Base-by-base conservation (phyloP, 2,888 invertebrate genomes). In the Yponomeuta evonymella region DNA sequence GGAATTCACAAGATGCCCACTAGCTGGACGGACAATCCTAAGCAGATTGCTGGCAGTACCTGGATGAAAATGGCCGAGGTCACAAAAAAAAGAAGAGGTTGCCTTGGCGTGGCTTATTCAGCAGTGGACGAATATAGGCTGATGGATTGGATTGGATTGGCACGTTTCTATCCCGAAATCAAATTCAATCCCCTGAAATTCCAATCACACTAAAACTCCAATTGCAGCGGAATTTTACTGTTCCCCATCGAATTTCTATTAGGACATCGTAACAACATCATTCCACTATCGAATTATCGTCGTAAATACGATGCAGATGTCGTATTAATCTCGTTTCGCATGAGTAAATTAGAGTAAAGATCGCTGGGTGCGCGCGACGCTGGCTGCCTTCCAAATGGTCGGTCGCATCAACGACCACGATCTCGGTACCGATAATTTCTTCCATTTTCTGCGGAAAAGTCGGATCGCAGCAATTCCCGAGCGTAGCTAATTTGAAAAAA, bases 291-390 rank as follows among this genome's bases (percentile, higher is more conserved):
- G 67, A 48, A 51, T 68, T 68, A 86, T 68, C 68, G 68, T 51
- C 51, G 68, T 68, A 48, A 68, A 85, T 84, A 84, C 83, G 79
- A 81, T 79, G 84, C 85, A 85, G 84, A 86, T 86, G 84, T 82
- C 83, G 81, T 84, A 84, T 84, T 87, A 86, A 88, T 87, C 85
- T 84, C 83, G 81, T 87, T 86, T 82, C 83, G 80, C 85, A 81
- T 79, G 85, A 83, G 86, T 85, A 82, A 85, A 85, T 87, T 87
- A 88, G 88, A 87, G 86, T 86, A 88, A 86, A 84, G 83, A 78
- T 79, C 78, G 30, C 29, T n/a, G 67, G 68, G 68, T 48, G 29
- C 48, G 79, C 81, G 77, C 79, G 79, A 78, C 73, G 78, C 79
- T 90, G 89, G 90, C 84, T 73, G 71, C 62, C 69, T 70, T 85